phyloP scores from a whole-genome alignment of 2,797 vertebrate species.

The Petrocephalus schoutedeni region DNA sequence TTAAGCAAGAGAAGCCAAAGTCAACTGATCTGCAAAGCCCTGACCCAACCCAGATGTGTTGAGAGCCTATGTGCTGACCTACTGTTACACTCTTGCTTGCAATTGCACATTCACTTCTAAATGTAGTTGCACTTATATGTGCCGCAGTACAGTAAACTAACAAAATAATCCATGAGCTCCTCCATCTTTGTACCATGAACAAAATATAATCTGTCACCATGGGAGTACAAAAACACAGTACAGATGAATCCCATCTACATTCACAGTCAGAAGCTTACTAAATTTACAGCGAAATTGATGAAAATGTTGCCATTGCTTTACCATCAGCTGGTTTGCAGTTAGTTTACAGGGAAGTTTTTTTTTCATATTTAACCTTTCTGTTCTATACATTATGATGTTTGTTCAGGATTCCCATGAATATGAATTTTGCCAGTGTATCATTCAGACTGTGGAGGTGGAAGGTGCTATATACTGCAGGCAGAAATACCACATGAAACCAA shows the following conservation, averaged over 20 bases:
- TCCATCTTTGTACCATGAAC: not conserved
- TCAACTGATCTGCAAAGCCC: conserved; percentile 17
- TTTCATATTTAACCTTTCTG: not conserved
- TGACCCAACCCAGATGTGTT: conserved; percentile 16
- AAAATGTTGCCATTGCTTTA: not conserved
- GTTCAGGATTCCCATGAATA: not conserved
- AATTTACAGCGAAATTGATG: not conserved
- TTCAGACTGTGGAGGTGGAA: not conserved
- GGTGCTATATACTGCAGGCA: not conserved
- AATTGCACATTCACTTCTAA: conserved; percentile 10
- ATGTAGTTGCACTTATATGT: not conserved
- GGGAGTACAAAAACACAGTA: not conserved
- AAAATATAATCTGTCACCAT: not conserved
- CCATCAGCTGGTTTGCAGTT: not conserved
- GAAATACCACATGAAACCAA: not conserved
- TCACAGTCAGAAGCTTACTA: not conserved
- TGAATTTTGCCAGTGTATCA: conserved; percentile 17
- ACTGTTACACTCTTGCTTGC: conserved; percentile 6
- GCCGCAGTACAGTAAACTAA: not conserved
- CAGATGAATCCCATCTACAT: not conserved
- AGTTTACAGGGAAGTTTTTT: not conserved
- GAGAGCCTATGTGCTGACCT: not conserved
- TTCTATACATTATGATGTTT: not conserved
- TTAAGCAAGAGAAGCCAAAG: not conserved
- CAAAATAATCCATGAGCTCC: not conserved